A percentile compares a stretch with the other conserved stretches of the same genome.
Evolutionary conservation across 2,888 invertebrate genomes (phyloP).

Genomic region (Phyllotreta cruciferae): DNA sequence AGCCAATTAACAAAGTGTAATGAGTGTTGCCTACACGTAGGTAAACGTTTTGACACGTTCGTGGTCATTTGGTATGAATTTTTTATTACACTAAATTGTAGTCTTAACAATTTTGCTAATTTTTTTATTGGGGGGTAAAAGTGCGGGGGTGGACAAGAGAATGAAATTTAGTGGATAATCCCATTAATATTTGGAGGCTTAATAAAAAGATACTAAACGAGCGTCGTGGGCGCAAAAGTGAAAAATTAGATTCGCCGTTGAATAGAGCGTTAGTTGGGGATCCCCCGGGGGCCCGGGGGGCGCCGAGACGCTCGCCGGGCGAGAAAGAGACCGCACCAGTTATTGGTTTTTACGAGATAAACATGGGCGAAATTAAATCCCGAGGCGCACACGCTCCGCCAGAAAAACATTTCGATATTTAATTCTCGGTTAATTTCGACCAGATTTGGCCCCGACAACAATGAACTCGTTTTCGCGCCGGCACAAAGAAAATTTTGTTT

Average conservation of each 20-base stretch:
- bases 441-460: conserved; percentile 47
- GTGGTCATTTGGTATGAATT: no score
- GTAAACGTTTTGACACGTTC: no score
- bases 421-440: conserved; percentile 59
- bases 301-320: conserved; percentile 38
- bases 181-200: no score
- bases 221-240: conserved; percentile 18
- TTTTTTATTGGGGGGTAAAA: no score
- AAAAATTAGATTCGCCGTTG: conserved; percentile 55
- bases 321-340: conserved; percentile 49
- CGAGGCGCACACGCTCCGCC: conserved; percentile 56
- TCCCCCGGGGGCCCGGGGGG: conserved; percentile 41
- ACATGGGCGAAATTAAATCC: conserved; percentile 61
- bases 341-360: conserved; percentile 62
- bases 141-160: no score
- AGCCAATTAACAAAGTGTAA: no score
- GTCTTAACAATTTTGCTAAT: no score
- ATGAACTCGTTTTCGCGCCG: conserved; percentile 40
- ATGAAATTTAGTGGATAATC: no score
- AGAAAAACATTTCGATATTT: conserved; percentile 61
- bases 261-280: conserved; percentile 48
- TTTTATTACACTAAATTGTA: no score
- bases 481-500: conserved; percentile 42
- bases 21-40: no score
- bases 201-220: no score